A percentile compares a stretch with the other conserved stretches of the same genome.
phyloP scores from a whole-genome alignment of 2,888 invertebrate species.

The Emmelina monodactyla region DNA sequence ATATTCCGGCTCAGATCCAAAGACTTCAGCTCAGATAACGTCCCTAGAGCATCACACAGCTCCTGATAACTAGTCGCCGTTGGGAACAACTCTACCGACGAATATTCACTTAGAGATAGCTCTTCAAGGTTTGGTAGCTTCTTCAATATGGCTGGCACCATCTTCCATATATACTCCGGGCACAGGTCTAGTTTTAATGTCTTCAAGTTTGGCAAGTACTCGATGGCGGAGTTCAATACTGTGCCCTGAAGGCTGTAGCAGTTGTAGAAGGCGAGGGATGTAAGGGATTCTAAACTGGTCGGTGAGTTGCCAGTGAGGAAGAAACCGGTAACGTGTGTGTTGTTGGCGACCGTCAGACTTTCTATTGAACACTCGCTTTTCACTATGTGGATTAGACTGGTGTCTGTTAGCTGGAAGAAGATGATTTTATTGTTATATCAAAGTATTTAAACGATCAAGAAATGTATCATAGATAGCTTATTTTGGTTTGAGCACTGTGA shows the following conservation, averaged over 20 bases:
- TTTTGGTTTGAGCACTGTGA: no score
- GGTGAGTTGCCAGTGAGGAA: conserved; percentile 40
- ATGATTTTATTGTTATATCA: conserved; percentile 6
- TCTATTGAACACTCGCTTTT: conserved; percentile 41
- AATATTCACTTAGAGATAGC: conserved; percentile 45
- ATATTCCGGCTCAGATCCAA: conserved; percentile 51
- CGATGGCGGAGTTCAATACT: conserved; percentile 37
- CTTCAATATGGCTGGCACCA: conserved; percentile 37
- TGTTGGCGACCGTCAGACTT: conserved; percentile 38
- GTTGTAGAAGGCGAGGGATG: conserved; percentile 41
- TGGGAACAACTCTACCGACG: conserved; percentile 24
- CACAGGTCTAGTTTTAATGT: conserved; percentile 41
- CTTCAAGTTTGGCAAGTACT: conserved; percentile 32
- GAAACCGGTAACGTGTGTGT: conserved; percentile 47
- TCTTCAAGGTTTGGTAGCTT: conserved; percentile 39
- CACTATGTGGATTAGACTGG: conserved; percentile 43
- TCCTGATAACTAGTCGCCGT: conserved; percentile 28
- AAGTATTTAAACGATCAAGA: conserved; percentile 3
- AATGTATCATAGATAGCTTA: neutral
- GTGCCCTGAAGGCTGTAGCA: conserved; percentile 51
- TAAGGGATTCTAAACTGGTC: conserved; percentile 29
- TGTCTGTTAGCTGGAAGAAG: conserved; percentile 42
- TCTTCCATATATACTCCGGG: conserved; percentile 43
- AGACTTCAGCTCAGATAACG: conserved; percentile 43
- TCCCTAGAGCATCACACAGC: conserved; percentile 39